Evolutionary conservation across 2,113 vertebrate genomes (phyloP).

Genomic region (Gyps fulvus): DNA sequence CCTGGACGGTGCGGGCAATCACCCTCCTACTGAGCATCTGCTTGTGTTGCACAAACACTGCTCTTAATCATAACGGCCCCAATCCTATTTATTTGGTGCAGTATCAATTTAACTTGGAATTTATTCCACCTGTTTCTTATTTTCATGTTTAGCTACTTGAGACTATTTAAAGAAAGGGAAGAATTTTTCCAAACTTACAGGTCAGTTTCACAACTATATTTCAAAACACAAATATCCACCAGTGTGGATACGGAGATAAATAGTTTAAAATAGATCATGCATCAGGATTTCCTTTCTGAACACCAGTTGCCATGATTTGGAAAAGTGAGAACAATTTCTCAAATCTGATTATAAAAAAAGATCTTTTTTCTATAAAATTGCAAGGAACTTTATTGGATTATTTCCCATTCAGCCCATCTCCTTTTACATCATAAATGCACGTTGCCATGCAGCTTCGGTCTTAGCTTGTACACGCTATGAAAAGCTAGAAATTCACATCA

Average conservation of each 20-base stretch:
- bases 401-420: not conserved
- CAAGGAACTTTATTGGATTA: not conserved
- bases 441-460: not conserved
- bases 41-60: constrained; percentile 18
- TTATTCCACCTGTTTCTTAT: constrained; percentile 11
- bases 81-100: constrained; percentile 51
- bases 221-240: not conserved
- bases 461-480: not conserved
- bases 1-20: not conserved
- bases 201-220: not conserved
- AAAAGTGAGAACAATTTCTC: not conserved
- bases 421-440: not conserved
- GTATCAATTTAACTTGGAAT: constrained; percentile 35
- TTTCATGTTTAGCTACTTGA: not conserved
- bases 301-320: not conserved
- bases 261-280: not conserved
- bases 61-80: constrained; percentile 13
- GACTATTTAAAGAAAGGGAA: not conserved
- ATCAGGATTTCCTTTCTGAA: not conserved
- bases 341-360: not conserved
- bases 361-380: not conserved
- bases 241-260: not conserved
- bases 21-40: not conserved
- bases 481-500: not conserved
- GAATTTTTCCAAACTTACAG: not conserved